These are phyloP conservation scores for Tapirus terrestris DNA, from an alignment of 2,113 vertebrate species.

Conservation along the genomic window DNA sequence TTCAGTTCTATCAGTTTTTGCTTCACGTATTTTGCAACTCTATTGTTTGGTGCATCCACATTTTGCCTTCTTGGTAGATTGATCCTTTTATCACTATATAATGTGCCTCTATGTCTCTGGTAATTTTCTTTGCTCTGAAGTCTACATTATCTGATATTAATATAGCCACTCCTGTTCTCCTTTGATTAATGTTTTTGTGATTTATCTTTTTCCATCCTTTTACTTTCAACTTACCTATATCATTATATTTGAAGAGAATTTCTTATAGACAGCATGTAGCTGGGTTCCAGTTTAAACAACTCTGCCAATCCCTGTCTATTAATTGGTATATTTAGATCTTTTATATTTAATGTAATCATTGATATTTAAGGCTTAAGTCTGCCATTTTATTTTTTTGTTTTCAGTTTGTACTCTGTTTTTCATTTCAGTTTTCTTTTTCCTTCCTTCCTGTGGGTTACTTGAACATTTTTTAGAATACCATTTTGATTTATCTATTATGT, in stretches of 20 bases:
- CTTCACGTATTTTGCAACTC: background rate
- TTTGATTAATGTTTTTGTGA: background rate
- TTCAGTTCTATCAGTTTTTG: background rate
- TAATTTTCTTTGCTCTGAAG: background rate
- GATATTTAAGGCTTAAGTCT: background rate
- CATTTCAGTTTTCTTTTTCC: background rate
- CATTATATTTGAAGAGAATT: background rate
- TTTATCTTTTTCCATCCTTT: background rate
- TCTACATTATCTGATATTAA: background rate
- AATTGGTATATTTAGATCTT: background rate
- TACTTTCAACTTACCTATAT: background rate
- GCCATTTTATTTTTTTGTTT: background rate
- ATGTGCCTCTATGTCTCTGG: background rate
- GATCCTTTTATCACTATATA: background rate
- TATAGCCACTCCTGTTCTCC: background rate
- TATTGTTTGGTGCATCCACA: background rate
- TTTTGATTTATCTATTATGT: background rate
- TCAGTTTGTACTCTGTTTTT: background rate
- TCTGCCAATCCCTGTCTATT: background rate
- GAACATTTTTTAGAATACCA: background rate
- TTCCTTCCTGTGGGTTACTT: background rate
- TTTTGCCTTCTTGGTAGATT: background rate
- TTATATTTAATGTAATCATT: constrained; percentile 47
- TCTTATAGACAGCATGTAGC: background rate
- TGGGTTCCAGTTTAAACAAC: background rate